Evolutionary conservation across 2,113 vertebrate species (phyloP).

Genomic region (Nothocercus nigrocapillus): DNA sequence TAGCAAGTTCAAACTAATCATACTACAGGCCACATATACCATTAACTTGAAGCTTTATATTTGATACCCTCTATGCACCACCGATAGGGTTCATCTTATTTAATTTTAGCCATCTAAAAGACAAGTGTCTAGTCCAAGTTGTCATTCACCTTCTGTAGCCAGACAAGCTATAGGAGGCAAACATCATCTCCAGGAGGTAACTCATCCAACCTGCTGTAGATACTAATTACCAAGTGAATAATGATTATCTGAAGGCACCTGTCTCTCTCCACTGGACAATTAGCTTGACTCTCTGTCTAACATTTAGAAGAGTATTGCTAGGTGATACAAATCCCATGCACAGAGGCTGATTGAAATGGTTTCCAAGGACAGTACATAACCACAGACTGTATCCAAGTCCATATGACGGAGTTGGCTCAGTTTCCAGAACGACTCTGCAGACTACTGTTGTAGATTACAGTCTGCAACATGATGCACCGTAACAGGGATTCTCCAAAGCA

Average conservation of each 20-base stretch:
- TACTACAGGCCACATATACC: not conserved
- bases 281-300: not conserved
- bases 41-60: not conserved
- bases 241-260: not conserved
- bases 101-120: not conserved
- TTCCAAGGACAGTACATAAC: not conserved
- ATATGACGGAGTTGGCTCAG: not conserved
- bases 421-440: not conserved
- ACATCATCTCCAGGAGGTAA: not conserved
- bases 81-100: not conserved
- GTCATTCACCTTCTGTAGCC: not conserved
- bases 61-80: not conserved
- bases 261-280: not conserved
- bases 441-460: too few relatives aligned
- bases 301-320: not conserved
- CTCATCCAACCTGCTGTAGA: not conserved
- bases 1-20: not conserved
- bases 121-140: not conserved
- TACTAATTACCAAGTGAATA: accelerated
- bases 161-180: not conserved
- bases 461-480: not conserved
- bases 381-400: not conserved
- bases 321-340: not conserved
- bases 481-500: not conserved
- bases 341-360: not conserved